Evolutionary conservation across 2,888 invertebrate genomes (phyloP).

Genomic region (Ornithoptera alexandrae): DNA sequence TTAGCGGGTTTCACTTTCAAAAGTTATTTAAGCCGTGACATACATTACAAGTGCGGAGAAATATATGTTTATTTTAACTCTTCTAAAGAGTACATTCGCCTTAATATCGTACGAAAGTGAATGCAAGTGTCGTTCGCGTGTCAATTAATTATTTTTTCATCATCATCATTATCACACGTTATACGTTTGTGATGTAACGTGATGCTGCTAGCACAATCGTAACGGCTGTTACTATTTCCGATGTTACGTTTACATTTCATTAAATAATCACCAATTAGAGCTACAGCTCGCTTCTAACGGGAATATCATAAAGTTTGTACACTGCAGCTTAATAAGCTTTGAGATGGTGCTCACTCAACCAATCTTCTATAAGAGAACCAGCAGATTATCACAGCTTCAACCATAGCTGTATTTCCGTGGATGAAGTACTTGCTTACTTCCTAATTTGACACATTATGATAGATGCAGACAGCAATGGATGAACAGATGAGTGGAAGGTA

Average conservation of each 20-base stretch:
- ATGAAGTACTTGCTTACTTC: no score
- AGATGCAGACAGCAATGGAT: no score
- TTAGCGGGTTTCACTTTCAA: conserved; percentile 28
- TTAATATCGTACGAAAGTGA: conserved; percentile 14
- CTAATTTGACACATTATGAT: no score
- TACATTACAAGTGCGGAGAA: conserved; percentile 12
- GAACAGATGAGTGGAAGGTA: no score
- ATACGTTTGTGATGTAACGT: conserved; percentile 6
- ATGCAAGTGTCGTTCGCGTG: conserved; percentile 1
- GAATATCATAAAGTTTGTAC: no score
- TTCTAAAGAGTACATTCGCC: neutral
- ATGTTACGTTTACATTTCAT: neutral
- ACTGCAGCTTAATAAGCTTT: no score
- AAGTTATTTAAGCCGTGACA: conserved; percentile 29
- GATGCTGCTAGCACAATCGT: neutral
- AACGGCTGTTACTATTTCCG: neutral
- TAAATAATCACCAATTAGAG: neutral
- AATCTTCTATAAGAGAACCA: no score
- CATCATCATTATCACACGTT: neutral
- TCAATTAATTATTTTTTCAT: neutral
- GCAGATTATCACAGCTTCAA: no score
- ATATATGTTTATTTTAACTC: neutral
- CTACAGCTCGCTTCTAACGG: no score
- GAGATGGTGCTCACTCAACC: no score
- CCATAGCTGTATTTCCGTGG: no score